Conservation (phyloP, 2,888 invertebrate genomes). For the Pelosia muscerda region DNA sequence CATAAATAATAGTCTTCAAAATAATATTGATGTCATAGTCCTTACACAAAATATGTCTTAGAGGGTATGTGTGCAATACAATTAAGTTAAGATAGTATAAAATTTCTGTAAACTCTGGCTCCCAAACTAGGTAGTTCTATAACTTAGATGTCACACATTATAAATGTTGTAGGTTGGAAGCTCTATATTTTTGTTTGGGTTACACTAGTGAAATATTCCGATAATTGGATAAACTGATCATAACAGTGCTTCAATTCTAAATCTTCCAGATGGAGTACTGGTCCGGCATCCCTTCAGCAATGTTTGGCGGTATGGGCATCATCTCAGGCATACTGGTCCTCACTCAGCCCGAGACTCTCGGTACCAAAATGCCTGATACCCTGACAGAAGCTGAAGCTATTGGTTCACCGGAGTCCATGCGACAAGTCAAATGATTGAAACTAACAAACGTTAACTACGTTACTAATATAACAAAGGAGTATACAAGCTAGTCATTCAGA, state of each 20-base stretch:
- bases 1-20: no score
- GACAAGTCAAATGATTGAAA: neutral
- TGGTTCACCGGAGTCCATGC: constrained; percentile 52
- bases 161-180: no score
- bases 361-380: constrained; percentile 86
- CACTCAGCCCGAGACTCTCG: constrained; percentile 88
- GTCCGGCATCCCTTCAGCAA: constrained; percentile 78
- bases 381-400: constrained; percentile 84
- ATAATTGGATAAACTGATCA: constrained; percentile 69
- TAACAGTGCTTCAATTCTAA: neutral
- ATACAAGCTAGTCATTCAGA: constrained; percentile 2
- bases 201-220: no score
- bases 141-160: no score
- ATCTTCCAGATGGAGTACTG: constrained; percentile 64
- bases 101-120: no score
- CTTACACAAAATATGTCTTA: no score
- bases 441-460: neutral
- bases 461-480: neutral
- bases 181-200: no score
- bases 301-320: constrained; percentile 84
- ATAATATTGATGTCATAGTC: no score
- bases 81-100: no score
- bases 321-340: constrained; percentile 83
- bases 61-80: no score
- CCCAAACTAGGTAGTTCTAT: no score